Evolutionary conservation across 2,113 vertebrate species (phyloP).

Genomic region (Ondatra zibethicus): DNA sequence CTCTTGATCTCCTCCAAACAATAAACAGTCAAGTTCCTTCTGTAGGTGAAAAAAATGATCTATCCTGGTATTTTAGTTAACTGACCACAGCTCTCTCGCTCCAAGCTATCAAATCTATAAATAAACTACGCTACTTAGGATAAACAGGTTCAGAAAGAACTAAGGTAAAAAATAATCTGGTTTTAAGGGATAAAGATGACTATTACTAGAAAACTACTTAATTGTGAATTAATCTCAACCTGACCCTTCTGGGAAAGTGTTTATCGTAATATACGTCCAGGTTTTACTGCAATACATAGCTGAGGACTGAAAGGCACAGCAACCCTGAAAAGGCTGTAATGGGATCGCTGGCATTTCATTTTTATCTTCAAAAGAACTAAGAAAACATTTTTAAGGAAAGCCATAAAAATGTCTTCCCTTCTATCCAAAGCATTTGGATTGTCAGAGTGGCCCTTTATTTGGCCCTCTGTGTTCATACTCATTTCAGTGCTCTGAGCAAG

Average conservation of each 20-base stretch:
- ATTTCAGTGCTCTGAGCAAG: slow-evolving; percentile 85
- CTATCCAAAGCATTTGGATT: slow-evolving; percentile 80
- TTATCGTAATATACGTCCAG: not conserved
- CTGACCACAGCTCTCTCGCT: not conserved
- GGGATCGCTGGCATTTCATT: slow-evolving; percentile 74
- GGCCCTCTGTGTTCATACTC: slow-evolving; percentile 83
- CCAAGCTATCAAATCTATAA: not conserved
- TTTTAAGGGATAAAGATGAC: not conserved
- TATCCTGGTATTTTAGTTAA: not conserved
- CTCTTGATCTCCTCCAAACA: not conserved
- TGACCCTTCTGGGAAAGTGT: slow-evolving; percentile 47
- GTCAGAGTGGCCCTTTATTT: slow-evolving; percentile 83
- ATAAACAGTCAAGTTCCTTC: not conserved
- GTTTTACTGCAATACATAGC: slow-evolving; percentile 35
- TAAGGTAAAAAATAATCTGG: slow-evolving; percentile 19
- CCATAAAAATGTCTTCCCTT: slow-evolving; percentile 83
- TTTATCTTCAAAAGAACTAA: slow-evolving; percentile 82
- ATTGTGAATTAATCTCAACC: slow-evolving; percentile 37
- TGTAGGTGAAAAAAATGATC: not conserved
- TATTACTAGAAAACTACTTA: slow-evolving; percentile 53
- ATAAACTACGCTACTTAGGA: not conserved
- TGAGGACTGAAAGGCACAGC: slow-evolving; percentile 58
- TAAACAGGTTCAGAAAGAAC: not conserved
- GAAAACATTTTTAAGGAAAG: slow-evolving; percentile 85
- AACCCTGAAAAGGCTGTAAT: slow-evolving; percentile 18